phyloP scores from a whole-genome alignment of 2,113 vertebrate genomes.

The Calidris pygmaea region DNA sequence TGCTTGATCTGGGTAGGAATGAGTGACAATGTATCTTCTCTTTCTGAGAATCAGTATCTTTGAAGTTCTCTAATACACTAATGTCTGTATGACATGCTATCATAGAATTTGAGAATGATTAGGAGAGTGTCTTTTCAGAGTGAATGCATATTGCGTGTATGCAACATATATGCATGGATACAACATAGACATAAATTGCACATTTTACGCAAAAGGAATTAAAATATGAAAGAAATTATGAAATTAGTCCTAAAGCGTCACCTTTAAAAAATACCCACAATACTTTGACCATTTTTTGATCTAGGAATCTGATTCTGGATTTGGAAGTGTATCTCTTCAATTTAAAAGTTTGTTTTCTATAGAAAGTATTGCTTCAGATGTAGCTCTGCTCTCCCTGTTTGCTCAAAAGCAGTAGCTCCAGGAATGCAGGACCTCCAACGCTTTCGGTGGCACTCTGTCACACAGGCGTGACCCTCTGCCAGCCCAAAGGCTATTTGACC shows the following conservation, averaged over 20 bases:
- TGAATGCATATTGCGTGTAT: background rate
- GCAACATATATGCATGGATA: background rate
- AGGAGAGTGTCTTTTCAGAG: background rate
- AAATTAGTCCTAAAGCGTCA: background rate
- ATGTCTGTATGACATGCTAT: background rate
- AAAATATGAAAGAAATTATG: background rate
- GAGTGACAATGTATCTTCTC: background rate
- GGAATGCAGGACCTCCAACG: background rate
- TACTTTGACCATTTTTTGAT: background rate
- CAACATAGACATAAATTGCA: background rate
- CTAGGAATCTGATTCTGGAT: background rate
- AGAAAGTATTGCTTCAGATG: background rate
- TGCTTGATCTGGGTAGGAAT: background rate
- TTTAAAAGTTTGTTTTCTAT: background rate
- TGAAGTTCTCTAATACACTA: background rate
- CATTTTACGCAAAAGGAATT: background rate
- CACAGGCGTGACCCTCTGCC: background rate
- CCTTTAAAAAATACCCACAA: background rate
- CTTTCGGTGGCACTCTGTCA: background rate
- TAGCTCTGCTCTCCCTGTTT: background rate
- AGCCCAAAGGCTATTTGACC: background rate
- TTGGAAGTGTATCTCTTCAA: background rate
- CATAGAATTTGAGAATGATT: background rate
- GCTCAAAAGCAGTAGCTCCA: background rate
- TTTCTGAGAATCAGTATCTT: background rate